phyloP scores from a whole-genome alignment of 1,140 invertebrate species.

The Himalopsyche phryganea region DNA sequence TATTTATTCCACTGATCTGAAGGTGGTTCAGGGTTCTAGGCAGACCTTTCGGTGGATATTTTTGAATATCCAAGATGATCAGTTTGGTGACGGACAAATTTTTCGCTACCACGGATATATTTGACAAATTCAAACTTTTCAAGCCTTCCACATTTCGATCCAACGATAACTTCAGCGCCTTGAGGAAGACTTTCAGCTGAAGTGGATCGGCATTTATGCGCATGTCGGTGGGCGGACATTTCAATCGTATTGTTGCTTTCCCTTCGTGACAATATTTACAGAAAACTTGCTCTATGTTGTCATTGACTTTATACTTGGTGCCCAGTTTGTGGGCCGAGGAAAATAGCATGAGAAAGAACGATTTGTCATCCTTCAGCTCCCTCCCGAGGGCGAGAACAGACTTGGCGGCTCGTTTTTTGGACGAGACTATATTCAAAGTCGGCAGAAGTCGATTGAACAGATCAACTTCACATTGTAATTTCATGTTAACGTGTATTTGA shows the following conservation, averaged over 20 bases:
- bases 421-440: constrained; percentile 44
- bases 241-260: constrained; percentile 69
- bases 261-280: constrained; percentile 68
- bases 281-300: constrained; percentile 64
- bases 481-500: too few relatives aligned
- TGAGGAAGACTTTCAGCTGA: constrained; percentile 66
- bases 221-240: constrained; percentile 65
- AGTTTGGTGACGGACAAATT: constrained; percentile 57
- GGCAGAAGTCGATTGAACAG: constrained; percentile 57
- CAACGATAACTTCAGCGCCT: constrained; percentile 59
- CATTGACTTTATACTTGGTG: constrained; percentile 63
- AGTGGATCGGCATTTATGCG: constrained; percentile 63
- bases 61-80: constrained; percentile 55
- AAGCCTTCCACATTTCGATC: constrained; percentile 53
- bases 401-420: constrained; percentile 51
- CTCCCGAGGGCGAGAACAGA: constrained; percentile 64
- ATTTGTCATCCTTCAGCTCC: constrained; percentile 54
- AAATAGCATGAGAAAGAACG: constrained; percentile 63
- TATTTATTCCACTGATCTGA: constrained; percentile 55
- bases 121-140: constrained; percentile 43
- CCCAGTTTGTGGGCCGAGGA: constrained; percentile 62
- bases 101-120: constrained; percentile 54
- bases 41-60: constrained; percentile 68
- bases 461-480: constrained; percentile 62
- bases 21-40: constrained; percentile 60